Evolutionary conservation across 2,113 vertebrate species (phyloP).

Genomic region (Tympanuchus pallidicinctus): DNA sequence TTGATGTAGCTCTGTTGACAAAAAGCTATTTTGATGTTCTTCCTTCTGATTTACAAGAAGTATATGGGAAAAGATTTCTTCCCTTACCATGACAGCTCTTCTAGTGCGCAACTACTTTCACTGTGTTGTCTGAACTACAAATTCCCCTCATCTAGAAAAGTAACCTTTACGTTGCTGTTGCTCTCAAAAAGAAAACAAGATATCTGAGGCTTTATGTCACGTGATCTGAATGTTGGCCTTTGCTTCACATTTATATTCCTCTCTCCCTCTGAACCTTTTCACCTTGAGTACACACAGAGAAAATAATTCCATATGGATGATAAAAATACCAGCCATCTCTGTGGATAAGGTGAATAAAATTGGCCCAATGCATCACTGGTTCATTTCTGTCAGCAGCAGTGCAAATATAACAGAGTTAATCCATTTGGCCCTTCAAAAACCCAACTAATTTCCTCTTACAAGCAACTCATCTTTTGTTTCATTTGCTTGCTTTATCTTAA

Average conservation of each 20-base stretch:
- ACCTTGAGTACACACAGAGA: not conserved
- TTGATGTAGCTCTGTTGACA: slow-evolving; percentile 76
- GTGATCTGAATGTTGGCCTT: not conserved
- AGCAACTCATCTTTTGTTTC: not conserved
- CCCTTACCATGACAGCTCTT: slow-evolving; percentile 35
- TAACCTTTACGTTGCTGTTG: not conserved
- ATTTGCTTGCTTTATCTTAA: slow-evolving; percentile 17
- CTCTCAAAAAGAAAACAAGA: not conserved
- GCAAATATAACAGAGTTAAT: not conserved
- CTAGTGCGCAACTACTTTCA: slow-evolving; percentile 14
- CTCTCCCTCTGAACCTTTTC: not conserved
- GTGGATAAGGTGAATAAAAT: not conserved
- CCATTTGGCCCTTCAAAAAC: not conserved
- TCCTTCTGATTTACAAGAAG: slow-evolving; percentile 71
- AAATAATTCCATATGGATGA: not conserved
- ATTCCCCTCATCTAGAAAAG: not conserved
- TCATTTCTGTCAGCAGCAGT: not conserved
- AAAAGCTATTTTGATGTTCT: slow-evolving; percentile 78
- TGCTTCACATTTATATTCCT: not conserved
- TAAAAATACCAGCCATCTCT: not conserved
- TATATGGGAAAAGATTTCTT: slow-evolving; percentile 40
- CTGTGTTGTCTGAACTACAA: slow-evolving; percentile 6
- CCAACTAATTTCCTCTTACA: not conserved
- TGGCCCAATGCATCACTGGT: not conserved
- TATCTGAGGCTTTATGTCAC: not conserved